phyloP scores from a whole-genome alignment of 2,888 invertebrate species.

The Spisula solida region DNA sequence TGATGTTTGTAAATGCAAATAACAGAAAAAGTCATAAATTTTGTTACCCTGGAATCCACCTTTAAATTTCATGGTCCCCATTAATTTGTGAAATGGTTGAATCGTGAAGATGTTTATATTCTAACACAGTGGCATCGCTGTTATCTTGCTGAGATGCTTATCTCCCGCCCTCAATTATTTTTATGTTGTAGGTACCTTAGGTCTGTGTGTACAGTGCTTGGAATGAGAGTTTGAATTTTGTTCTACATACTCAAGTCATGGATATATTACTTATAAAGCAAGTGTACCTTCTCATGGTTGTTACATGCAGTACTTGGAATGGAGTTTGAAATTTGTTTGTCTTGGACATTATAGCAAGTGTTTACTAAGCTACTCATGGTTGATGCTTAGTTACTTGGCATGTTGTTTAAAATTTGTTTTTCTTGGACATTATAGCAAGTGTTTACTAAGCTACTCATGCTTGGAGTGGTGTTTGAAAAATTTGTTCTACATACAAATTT shows the following conservation, averaged over 20 bases:
- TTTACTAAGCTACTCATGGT: no score
- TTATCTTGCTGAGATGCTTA: conserved; percentile 52
- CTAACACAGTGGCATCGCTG: conserved; percentile 42
- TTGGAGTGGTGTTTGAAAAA: neutral
- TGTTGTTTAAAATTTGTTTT: neutral
- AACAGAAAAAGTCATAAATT: conserved; percentile 15
- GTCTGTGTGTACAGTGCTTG: neutral
- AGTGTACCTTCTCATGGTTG: no score
- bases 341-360: no score
- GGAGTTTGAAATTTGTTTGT: conserved; percentile 7
- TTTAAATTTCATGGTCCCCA: conserved; percentile 19
- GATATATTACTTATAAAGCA: no score
- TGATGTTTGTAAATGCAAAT: neutral
- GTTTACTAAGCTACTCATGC: no score
- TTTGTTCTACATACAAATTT: no score
- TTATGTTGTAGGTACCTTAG: conserved; percentile 12
- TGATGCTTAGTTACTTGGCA: neutral
- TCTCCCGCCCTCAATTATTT: conserved; percentile 50
- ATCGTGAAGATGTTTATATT: conserved; percentile 7
- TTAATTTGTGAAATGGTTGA: conserved; percentile 12
- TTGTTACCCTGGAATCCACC: neutral
- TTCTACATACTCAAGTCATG: neutral
- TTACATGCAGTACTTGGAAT: neutral
- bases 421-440: no score
- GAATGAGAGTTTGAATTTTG: conserved; percentile 16